Evolutionary conservation across 2,113 vertebrate species (phyloP), one percentile per base, ranked within the genome.

Genomic region (Silurus asotus): DNA sequence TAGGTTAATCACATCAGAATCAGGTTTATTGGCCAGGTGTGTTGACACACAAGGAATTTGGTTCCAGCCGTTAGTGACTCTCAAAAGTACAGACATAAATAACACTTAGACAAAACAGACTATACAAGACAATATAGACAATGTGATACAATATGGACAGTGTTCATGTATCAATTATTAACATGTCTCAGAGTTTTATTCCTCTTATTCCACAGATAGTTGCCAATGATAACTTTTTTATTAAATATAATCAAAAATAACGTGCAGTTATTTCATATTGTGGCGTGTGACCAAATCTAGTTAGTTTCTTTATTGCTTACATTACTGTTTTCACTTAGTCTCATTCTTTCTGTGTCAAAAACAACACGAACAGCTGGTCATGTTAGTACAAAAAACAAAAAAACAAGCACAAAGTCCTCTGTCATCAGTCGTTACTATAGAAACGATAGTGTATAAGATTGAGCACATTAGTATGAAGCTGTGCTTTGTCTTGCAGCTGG

Each of bases 401-500:
- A 6, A 37, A 59, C 56, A 61, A 20, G 25, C 28, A n/a, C 10
- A 13, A 75, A n/a, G 49, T 76, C 51, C 23, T 6, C 55, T 61
- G 56, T 48, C 28, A 61, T 48, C 59, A 58, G 55, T 37, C 20
- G 56, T 80, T 80, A 61, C 56, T 59, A 80, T 48, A 23, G 77
- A 80, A 80, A 80, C 6, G 19, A 80, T 61, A 80, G 7, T 19
- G 23, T 20, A 13, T 23, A 7, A 48, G 58, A 80, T 11, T 4
- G 2, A 48, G 56, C 3, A 23, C 76, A 19, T 37, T 37, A 59
- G 20, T 79, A 37, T 79, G 45, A 79, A 59, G 28, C 77, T 37
- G 76, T 78, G 25, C 74, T 74, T 74, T 74, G 45, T 6, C 23
- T 25, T 15, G 51, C 56, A 80, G 77, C 77, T 80, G 72, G 56